A percentile compares a stretch with the other conserved stretches of the same genome.
Evolutionary conservation across 2,113 vertebrate species (phyloP).

Genomic region (Notothenia coriiceps): DNA sequence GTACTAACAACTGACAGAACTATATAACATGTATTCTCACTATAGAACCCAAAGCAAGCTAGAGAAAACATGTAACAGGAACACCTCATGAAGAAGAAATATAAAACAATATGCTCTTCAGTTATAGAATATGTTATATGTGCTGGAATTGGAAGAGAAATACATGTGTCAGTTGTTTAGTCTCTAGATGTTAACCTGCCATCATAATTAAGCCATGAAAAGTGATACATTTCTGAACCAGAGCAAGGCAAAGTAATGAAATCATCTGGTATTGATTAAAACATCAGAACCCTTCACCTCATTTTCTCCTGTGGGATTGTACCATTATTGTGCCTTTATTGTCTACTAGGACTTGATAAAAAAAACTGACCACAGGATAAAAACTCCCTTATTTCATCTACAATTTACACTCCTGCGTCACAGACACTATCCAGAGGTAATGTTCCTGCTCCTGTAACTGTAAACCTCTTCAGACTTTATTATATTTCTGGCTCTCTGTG

Average conservation of each 20-base stretch:
- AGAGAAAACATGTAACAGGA: not conserved
- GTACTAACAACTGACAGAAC: not conserved
- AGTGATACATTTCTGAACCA: not conserved
- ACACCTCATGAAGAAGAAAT: not conserved
- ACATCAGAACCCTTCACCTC: constrained; percentile 18
- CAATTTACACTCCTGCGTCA: constrained; percentile 9
- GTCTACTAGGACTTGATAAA: constrained; percentile 6
- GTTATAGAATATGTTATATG: not conserved
- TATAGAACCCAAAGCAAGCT: not conserved
- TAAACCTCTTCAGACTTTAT: constrained; percentile 51
- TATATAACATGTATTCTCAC: not conserved
- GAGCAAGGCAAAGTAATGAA: constrained; percentile 8
- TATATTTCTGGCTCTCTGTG: constrained; percentile 30
- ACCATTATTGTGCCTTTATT: constrained; percentile 27
- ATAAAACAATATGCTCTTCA: not conserved
- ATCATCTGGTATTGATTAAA: constrained; percentile 30
- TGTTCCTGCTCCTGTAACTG: constrained; percentile 37
- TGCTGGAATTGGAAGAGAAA: not conserved
- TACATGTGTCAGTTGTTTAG: not conserved
- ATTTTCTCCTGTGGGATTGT: constrained; percentile 1
- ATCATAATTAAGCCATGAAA: not conserved
- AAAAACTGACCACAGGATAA: not conserved
- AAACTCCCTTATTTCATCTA: constrained; percentile 15
- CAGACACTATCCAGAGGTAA: constrained; percentile 11
- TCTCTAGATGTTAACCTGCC: not conserved